These are phyloP conservation scores for Enchytraeus crypticus DNA, from an alignment of 2,888 invertebrate species.

Conservation along the genomic window DNA sequence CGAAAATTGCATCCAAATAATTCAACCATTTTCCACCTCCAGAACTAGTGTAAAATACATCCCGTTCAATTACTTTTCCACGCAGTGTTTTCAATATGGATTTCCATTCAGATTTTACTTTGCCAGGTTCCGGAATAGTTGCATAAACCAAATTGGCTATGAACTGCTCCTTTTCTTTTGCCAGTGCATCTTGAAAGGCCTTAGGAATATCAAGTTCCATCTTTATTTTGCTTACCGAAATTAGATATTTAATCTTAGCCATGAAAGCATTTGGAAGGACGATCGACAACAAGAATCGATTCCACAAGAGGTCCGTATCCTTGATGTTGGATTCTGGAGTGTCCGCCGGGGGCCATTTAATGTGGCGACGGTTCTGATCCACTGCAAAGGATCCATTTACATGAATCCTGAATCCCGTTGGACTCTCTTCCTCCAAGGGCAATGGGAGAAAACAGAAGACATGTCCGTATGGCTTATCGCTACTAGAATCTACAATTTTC, in stretches of 20 bases:
- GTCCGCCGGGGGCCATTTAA: slow-evolving; percentile 10
- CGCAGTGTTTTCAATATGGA: slow-evolving; percentile 17
- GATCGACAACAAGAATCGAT: slow-evolving; percentile 34
- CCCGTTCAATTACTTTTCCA: background rate
- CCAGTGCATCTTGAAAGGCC: background rate
- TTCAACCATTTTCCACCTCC: slow-evolving; percentile 16
- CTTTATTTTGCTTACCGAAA: background rate
- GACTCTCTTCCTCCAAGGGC: slow-evolving; percentile 12
- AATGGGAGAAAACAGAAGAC: slow-evolving; percentile 19
- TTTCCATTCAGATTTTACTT: slow-evolving; percentile 26
- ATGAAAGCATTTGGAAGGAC: slow-evolving; percentile 33
- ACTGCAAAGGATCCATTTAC: slow-evolving; percentile 16
- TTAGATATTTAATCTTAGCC: slow-evolving; percentile 23
- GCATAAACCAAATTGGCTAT: slow-evolving; percentile 11
- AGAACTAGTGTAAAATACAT: slow-evolving; percentile 14
- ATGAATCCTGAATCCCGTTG: slow-evolving; percentile 15
- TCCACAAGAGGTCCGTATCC: slow-evolving; percentile 38
- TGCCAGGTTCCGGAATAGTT: slow-evolving; percentile 21
- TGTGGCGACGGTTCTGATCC: slow-evolving; percentile 18
- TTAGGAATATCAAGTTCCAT: background rate
- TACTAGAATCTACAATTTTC: background rate
- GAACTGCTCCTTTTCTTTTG: background rate
- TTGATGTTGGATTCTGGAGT: slow-evolving; percentile 5
- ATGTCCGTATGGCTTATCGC: slow-evolving; percentile 8
- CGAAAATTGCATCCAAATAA: slow-evolving; percentile 18